Conservation (phyloP, 1,140 invertebrate genomes). For the Calosoma granatense region DNA sequence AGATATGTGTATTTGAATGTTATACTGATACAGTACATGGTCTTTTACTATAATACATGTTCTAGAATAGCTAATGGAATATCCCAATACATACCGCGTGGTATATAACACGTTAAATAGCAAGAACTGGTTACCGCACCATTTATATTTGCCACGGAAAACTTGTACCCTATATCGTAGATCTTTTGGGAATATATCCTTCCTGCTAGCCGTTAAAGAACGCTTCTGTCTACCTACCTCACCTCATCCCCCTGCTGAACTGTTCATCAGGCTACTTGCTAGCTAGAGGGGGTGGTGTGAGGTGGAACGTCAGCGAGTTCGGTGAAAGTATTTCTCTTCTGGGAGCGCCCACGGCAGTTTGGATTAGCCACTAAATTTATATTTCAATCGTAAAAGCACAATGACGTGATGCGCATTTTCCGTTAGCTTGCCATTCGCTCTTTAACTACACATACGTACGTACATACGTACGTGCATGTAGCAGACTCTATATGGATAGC, state of each 20-base stretch:
- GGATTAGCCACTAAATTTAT: conserved; percentile 15
- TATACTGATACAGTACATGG: no score
- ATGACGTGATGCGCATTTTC: conserved; percentile 19
- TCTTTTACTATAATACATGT: no score
- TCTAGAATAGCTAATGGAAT: no score
- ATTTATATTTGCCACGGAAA: no score
- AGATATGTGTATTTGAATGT: no score
- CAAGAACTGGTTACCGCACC: no score
- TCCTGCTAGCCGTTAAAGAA: conserved; percentile 10
- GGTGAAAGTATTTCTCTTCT: conserved; percentile 11
- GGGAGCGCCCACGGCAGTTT: conserved; percentile 8
- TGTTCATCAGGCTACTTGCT: conserved; percentile 7
- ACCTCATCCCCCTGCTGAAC: no score
- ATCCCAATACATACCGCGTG: no score
- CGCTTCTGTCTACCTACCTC: no score
- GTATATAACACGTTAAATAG: no score
- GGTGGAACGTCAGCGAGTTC: conserved; percentile 14
- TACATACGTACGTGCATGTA: conserved; percentile 3
- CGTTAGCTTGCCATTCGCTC: neutral
- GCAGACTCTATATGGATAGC: no score
- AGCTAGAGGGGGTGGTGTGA: conserved; percentile 11
- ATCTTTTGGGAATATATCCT: neutral
- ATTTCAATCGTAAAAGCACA: conserved; percentile 20
- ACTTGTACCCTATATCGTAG: neutral
- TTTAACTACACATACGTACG: neutral